phyloP scores from a whole-genome alignment of 2,113 vertebrate genomes.

The Terrapene triunguis region DNA sequence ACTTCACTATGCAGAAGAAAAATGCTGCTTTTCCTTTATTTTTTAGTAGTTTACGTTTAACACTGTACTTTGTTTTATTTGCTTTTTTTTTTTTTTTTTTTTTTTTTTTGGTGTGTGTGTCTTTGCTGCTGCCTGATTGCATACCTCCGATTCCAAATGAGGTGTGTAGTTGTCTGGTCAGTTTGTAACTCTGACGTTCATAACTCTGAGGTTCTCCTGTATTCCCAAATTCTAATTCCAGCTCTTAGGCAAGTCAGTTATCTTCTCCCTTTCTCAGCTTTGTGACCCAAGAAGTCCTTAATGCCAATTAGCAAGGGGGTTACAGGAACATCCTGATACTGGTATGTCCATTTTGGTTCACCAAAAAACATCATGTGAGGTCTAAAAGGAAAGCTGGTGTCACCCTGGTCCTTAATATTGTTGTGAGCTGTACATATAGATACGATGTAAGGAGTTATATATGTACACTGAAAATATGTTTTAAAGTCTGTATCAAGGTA shows the following conservation, averaged over 20 bases:
- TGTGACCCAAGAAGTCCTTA: neutral
- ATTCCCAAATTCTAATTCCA: neutral
- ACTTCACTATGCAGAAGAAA: too few species aligned
- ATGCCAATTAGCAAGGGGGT: accelerated
- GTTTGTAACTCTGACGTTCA: neutral
- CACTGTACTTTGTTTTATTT: too few species aligned
- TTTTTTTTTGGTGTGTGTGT: too few species aligned
- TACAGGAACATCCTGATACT: neutral
- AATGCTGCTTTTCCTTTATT: too few species aligned
- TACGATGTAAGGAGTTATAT: neutral
- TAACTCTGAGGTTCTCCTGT: neutral
- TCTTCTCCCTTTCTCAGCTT: neutral
- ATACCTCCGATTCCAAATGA: too few species aligned
- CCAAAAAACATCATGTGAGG: neutral
- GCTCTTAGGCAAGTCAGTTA: neutral
- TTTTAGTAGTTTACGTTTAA: too few species aligned
- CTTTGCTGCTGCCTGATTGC: too few species aligned
- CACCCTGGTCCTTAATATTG: neutral
- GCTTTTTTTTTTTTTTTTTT: too few species aligned
- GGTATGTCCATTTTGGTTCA: neutral
- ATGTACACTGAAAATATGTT: neutral
- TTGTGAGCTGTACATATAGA: neutral
- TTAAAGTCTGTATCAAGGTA: neutral
- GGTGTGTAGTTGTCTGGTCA: too few species aligned
- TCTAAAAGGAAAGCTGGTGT: neutral